These are phyloP conservation scores for Drosophila rufa DNA, from an alignment of 1,140 invertebrate genomes.

Conservation along the genomic window DNA sequence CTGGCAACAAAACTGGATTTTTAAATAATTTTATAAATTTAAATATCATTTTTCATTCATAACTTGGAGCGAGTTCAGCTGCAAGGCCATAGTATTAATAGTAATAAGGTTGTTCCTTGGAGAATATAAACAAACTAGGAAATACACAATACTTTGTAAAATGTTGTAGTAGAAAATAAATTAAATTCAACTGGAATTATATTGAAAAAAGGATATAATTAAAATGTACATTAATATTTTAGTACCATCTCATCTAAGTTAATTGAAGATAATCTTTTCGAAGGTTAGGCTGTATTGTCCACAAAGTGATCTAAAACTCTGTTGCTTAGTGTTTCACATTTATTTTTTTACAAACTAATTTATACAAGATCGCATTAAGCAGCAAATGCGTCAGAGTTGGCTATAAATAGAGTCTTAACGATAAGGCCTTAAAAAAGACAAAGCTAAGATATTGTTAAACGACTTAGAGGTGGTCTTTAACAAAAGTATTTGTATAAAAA, in stretches of 20 bases:
- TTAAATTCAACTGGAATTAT: too few species aligned
- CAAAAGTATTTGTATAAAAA: not conserved
- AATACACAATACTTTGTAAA: too few species aligned
- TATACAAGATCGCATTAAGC: constrained; percentile 15
- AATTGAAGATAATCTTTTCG: too few species aligned
- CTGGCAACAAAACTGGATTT: constrained; percentile 16
- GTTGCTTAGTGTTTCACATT: not conserved
- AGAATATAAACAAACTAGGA: too few species aligned
- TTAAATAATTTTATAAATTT: not conserved
- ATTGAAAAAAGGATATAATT: too few species aligned
- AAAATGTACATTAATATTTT: too few species aligned
- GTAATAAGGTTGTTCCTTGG: too few species aligned
- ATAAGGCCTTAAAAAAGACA: constrained; percentile 6
- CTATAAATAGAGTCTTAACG: constrained; percentile 5
- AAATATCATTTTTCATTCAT: constrained; percentile 2
- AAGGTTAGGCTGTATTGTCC: too few species aligned
- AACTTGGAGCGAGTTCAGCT: not conserved
- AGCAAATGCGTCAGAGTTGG: constrained; percentile 23
- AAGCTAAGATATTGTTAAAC: not conserved
- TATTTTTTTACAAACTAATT: constrained; percentile 2
- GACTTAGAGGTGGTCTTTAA: not conserved
- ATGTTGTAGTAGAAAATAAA: too few species aligned
- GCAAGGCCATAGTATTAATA: too few species aligned
- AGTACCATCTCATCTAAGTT: too few species aligned
- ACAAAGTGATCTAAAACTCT: not conserved